phyloP scores from a whole-genome alignment of 2,888 invertebrate species.

The Endotricha flammealis region DNA sequence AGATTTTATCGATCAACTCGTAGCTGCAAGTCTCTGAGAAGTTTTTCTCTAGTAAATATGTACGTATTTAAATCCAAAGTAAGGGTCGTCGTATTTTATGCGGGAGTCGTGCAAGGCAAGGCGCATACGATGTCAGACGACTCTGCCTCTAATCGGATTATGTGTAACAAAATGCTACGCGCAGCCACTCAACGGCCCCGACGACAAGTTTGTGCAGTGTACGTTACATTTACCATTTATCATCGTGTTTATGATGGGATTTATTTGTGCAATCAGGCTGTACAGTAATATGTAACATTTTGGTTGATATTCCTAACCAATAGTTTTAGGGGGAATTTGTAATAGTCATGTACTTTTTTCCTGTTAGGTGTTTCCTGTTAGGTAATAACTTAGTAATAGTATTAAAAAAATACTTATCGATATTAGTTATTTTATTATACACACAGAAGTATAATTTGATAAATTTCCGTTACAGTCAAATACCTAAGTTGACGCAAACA shows the following conservation, averaged over 20 bases:
- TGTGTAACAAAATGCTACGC: conserved; percentile 70
- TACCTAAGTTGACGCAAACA: too few relatives aligned
- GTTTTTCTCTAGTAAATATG: conserved; percentile 8
- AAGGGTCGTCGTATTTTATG: conserved; percentile 54
- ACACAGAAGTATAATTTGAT: too few relatives aligned
- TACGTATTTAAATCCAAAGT: conserved; percentile 41
- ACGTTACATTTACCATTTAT: conserved; percentile 32
- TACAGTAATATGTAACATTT: too few relatives aligned
- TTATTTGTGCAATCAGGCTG: conserved; percentile 16
- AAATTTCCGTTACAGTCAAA: too few relatives aligned
- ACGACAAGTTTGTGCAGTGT: conserved; percentile 38
- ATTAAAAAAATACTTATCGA: too few relatives aligned
- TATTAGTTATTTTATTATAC: too few relatives aligned
- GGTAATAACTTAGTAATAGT: too few relatives aligned
- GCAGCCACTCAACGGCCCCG: conserved; percentile 36
- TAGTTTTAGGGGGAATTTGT: too few relatives aligned
- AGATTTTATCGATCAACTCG: neutral
- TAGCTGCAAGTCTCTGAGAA: conserved; percentile 9
- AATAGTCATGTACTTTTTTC: too few relatives aligned
- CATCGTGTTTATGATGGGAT: conserved; percentile 20
- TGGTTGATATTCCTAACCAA: too few relatives aligned
- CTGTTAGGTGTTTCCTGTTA: too few relatives aligned
- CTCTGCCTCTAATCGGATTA: conserved; percentile 68
- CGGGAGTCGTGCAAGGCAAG: conserved; percentile 50
- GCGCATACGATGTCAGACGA: conserved; percentile 36